These are phyloP conservation scores for Aplocera efformata DNA, from an alignment of 2,888 invertebrate genomes.

Conservation along the genomic window DNA sequence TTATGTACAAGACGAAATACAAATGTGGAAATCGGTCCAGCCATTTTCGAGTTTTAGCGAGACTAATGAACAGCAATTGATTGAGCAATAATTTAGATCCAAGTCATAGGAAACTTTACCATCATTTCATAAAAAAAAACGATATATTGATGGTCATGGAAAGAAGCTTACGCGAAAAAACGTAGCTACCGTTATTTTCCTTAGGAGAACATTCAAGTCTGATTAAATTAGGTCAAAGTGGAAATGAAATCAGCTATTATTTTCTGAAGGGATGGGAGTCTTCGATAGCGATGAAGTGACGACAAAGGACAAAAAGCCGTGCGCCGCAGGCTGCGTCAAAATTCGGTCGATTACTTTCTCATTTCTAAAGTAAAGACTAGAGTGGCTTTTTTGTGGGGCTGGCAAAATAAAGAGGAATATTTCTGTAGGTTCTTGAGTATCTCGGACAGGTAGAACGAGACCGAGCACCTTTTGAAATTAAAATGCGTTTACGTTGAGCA, in stretches of 20 bases:
- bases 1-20: no score
- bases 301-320: slow-evolving; percentile 43
- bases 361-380: slow-evolving; percentile 56
- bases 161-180: no score
- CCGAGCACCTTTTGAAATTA: slow-evolving; percentile 55
- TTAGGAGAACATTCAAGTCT: slow-evolving; percentile 12
- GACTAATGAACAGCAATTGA: no score
- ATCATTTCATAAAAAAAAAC: no score
- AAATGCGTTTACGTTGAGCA: slow-evolving; percentile 42
- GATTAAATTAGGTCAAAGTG: slow-evolving; percentile 27
- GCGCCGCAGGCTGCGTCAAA: slow-evolving; percentile 49
- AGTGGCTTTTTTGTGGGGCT: slow-evolving; percentile 39
- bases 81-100: no score
- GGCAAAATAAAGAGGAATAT: slow-evolving; percentile 35
- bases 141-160: no score
- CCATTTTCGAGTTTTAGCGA: no score
- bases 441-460: no score
- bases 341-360: slow-evolving; percentile 51
- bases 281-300: slow-evolving; percentile 43
- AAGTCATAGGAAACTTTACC: no score
- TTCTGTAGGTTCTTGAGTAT: slow-evolving; percentile 1
- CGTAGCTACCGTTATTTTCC: slow-evolving; percentile 3
- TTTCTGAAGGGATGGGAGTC: slow-evolving; percentile 33
- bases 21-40: no score
- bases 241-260: slow-evolving; percentile 41